These are phyloP conservation scores for Peromyscus californicus DNA, from an alignment of 2,113 vertebrate species.

Conservation along the genomic window DNA sequence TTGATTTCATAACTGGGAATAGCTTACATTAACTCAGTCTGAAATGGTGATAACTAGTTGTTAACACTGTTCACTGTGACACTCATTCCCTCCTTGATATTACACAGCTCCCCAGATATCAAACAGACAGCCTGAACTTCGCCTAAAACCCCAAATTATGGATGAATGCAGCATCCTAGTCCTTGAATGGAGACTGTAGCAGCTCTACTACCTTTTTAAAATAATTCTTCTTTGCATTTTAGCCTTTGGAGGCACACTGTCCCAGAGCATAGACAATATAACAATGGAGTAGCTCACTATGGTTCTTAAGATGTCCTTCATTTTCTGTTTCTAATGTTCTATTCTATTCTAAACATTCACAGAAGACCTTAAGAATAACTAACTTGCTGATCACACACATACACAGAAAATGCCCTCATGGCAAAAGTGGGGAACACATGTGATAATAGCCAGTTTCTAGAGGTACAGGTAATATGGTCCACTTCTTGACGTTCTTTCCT, in stretches of 20 bases:
- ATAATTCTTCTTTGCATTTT: not conserved
- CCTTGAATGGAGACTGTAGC: not conserved
- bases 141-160: not conserved
- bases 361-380: not conserved
- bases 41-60: not conserved
- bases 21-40: not conserved
- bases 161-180: no score
- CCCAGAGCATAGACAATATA: not conserved
- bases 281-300: not conserved
- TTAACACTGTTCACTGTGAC: not conserved
- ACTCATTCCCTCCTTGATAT: no score
- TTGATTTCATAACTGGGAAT: not conserved
- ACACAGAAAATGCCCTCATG: not conserved
- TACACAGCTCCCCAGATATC: not conserved
- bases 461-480: not conserved
- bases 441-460: not conserved
- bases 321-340: not conserved
- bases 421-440: not conserved
- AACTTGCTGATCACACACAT: not conserved
- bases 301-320: not conserved
- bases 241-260: not conserved
- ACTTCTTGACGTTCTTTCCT: not conserved
- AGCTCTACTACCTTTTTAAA: not conserved
- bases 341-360: not conserved
- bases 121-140: not conserved